Base-by-base conservation (phyloP, 1,140 invertebrate species). In the Parapsyche elsis region DNA sequence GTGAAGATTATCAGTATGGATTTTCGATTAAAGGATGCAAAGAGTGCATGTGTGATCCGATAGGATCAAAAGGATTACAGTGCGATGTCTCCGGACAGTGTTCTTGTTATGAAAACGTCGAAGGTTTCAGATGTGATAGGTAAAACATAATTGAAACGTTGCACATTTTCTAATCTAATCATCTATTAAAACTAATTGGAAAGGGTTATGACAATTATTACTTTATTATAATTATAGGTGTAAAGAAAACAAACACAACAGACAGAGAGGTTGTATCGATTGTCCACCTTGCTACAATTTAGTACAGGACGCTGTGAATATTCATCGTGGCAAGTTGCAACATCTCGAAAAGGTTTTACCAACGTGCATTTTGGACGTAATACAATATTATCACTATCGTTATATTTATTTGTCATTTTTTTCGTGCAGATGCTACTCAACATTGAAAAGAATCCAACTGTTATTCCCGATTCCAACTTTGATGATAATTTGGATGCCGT, bases 271-370 rank as follows among this genome's bases (percentile, higher is more conserved):
- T 12, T 98, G 96, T 85, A 88, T 95, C 74, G 94, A 98, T 85
- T 99, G 97, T 88, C 96, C 96, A 0, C 90, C 94, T 16, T 99
- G 97, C 86, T 99, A 99, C 85, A 97, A 96, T 87, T 89, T 99
- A 0, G 96, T 99, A 0, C 94, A 97, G 86, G 94, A 96, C 80
- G 94, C 94, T 0, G 95, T 96, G 0, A 93, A 95, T 85, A 84
- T 88, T n/a, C 97, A 98, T 84, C 90, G 96, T 74, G 87, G 85
- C 64, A 95, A 95, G 84, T 87, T 98, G 5, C 86, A 88, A 0
- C 92, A 96, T 80, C 88, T 98, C 12, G 91, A 93, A 79, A 89
- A 92, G 30, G 88, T 94, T 45, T 38, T 14, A 21, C 14, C 44
- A 10, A 19, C 16, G 19, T 30, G 10, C n/a, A 19, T 75, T 75